phyloP scores from a whole-genome alignment of 23 tunicate genomes.

The Diplosoma virens region DNA sequence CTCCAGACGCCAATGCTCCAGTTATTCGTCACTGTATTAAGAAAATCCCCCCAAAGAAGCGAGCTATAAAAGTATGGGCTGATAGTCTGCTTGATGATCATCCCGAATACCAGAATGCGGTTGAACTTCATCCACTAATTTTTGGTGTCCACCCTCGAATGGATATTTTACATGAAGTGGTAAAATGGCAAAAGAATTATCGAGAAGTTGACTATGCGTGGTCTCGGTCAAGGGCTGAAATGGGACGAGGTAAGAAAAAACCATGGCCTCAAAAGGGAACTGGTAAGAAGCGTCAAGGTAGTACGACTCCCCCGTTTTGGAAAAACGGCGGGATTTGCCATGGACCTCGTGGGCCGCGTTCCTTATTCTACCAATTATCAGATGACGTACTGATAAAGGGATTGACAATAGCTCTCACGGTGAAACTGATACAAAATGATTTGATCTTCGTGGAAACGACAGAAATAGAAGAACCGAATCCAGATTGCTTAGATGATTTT shows the following conservation, averaged over 20 bases:
- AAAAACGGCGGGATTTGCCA: constrained; percentile 76
- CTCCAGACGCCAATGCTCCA: constrained; percentile 7
- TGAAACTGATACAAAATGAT: constrained; percentile 61
- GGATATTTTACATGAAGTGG: constrained; percentile 67
- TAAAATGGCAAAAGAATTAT: constrained; percentile 69
- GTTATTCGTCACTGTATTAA: constrained; percentile 25
- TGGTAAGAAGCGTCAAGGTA: constrained; percentile 74
- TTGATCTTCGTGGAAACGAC: constrained; percentile 38
- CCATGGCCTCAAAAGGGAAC: constrained; percentile 92
- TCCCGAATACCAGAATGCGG: constrained; percentile 12
- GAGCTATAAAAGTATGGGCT: constrained; percentile 41
- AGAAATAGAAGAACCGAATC: constrained; percentile 26
- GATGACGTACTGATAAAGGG: constrained; percentile 33
- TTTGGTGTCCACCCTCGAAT: constrained; percentile 80
- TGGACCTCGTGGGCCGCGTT: constrained; percentile 87
- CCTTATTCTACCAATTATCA: constrained; percentile 49
- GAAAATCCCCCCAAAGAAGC: background rate
- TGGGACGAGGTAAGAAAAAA: constrained; percentile 73
- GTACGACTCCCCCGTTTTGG: constrained; percentile 63
- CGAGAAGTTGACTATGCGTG: constrained; percentile 79
- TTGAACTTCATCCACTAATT: constrained; percentile 56
- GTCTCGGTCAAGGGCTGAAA: constrained; percentile 71
- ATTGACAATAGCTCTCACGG: constrained; percentile 55
- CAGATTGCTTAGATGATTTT: background rate
- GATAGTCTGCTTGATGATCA: constrained; percentile 22